Base-by-base conservation (phyloP, 2,797 vertebrate genomes). In the Rhyacichthys aspro region DNA sequence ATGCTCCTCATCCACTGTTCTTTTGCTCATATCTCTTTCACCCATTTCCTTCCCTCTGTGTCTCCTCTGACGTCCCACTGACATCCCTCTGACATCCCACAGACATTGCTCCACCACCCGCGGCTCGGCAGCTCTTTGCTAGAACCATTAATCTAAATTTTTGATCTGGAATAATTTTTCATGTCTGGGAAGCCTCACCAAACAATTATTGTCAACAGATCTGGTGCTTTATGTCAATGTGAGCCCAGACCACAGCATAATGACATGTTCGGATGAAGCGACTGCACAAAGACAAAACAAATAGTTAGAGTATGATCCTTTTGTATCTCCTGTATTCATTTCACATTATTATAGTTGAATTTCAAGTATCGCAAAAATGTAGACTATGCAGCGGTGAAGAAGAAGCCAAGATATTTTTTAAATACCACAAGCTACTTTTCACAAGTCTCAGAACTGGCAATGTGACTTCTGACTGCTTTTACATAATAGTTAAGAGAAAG, bases 131-230 rank as follows among this genome's bases (percentile, higher is more conserved):
- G 45, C 66, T 69, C 70, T 78, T 63, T 72, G 59, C 75, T 66
- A 68, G 67, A 81, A 74, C 73, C 9, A 65, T 72, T 83, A 74
- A 83, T 79, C 79, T 49, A 66, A 71, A 68, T 73, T 50, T 73
- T 79, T 79, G 63, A 66, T 78, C 59, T 61, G 53, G 69, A 81
- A 79, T 83, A 46, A 74, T 80, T 84, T 84, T 82, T 63, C 61
- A 75, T 75, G 78, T 79, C 65, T 81, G 79, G 73, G 74, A 81
- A 73, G 60, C 76, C 58, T 69, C 67, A 75, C 69, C 68, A 79
- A 75, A 77, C 74, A 68, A n/a, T 76, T 75, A 76, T 74, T 72
- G 78, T 80, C 74, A 74, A 78, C 74, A 75, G 79, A 82, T 79
- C 67, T 65, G 48, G 34, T 47, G 47, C 56, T 74, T 63, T 37